phyloP scores from a whole-genome alignment of 2,888 invertebrate genomes.

The Gari tellinella region DNA sequence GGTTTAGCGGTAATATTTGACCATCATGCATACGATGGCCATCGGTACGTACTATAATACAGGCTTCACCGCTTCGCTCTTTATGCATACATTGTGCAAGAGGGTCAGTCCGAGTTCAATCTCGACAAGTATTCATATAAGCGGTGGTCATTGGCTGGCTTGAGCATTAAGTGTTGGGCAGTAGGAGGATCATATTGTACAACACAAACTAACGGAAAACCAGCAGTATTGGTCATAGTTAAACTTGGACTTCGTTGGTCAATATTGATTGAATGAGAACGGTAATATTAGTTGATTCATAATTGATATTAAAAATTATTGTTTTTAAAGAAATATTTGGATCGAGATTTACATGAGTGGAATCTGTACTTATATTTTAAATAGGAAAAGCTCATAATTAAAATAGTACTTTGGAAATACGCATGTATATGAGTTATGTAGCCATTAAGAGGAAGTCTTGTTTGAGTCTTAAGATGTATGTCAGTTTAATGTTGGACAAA shows the following conservation, averaged over 20 bases:
- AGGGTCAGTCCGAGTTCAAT: constrained; percentile 72
- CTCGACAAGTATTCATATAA: constrained; percentile 73
- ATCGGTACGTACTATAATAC: too few species aligned
- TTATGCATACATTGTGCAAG: constrained; percentile 78
- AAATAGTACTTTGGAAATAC: too few species aligned
- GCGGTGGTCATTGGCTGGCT: constrained; percentile 72
- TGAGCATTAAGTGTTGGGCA: constrained; percentile 53
- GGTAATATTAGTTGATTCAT: constrained; percentile 22
- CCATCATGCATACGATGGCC: not conserved
- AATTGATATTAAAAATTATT: too few species aligned
- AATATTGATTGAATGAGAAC: constrained; percentile 21
- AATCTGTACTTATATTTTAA: too few species aligned
- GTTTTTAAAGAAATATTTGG: too few species aligned
- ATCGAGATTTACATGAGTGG: too few species aligned
- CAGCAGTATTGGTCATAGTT: not conserved
- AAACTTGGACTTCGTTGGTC: constrained; percentile 23
- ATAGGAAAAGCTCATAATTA: too few species aligned
- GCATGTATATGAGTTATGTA: too few species aligned
- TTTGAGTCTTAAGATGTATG: too few species aligned
- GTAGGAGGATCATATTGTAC: constrained; percentile 60
- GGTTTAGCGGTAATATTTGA: not conserved
- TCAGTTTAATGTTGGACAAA: too few species aligned
- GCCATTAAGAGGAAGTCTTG: too few species aligned
- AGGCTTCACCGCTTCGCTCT: constrained; percentile 55
- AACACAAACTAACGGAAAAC: constrained; percentile 17